Evolutionary conservation across 2,888 invertebrate genomes (phyloP).

Genomic region (Parnassius glacialis): DNA sequence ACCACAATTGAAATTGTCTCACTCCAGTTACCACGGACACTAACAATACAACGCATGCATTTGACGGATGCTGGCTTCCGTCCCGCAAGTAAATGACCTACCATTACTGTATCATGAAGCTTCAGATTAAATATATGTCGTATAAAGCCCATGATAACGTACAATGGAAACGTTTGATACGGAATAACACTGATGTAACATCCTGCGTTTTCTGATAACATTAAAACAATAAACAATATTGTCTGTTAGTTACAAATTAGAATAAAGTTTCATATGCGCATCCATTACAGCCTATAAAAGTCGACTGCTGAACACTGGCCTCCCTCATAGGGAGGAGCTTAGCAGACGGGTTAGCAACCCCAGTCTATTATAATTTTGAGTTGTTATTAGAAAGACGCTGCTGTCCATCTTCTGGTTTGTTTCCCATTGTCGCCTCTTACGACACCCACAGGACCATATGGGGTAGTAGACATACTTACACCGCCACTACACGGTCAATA

Average conservation of each 20-base stretch:
- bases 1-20: conserved; percentile 9
- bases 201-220: conserved; percentile 23
- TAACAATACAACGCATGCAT: conserved; percentile 52
- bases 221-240: conserved; percentile 15
- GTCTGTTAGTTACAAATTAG: conserved; percentile 1
- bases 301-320: too few relatives aligned
- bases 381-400: too few relatives aligned
- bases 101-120: neutral
- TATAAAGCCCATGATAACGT: conserved; percentile 21
- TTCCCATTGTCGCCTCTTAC: too few relatives aligned
- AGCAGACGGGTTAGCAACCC: too few relatives aligned
- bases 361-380: too few relatives aligned
- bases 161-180: conserved; percentile 25
- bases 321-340: too few relatives aligned
- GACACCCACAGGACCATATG: too few relatives aligned
- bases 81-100: conserved; percentile 40
- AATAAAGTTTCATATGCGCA: neutral
- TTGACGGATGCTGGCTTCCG: conserved; percentile 67
- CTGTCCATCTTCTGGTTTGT: too few relatives aligned
- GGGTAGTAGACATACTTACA: too few relatives aligned
- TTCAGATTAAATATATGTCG: conserved; percentile 17
- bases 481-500: too few relatives aligned
- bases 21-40: conserved; percentile 31
- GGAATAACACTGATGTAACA: conserved; percentile 21
- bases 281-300: too few relatives aligned